phyloP scores from a whole-genome alignment of 2,888 invertebrate species.

The Chalcis sispes region DNA sequence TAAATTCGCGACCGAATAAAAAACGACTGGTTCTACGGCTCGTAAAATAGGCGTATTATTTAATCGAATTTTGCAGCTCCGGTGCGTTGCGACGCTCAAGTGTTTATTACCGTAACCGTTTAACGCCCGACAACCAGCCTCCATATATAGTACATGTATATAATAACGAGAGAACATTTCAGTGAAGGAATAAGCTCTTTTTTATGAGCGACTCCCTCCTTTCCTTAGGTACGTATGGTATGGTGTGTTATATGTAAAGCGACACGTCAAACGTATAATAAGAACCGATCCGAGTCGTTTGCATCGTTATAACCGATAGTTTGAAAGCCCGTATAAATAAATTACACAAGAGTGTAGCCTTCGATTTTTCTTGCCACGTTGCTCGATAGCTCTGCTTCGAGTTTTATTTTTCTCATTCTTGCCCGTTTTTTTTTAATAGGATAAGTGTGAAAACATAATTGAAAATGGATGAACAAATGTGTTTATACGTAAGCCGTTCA shows the following conservation, averaged over 20 bases:
- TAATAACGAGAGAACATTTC: too few species aligned
- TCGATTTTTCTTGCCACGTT: too few species aligned
- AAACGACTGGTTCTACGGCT: slow-evolving; percentile 12
- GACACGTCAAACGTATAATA: background rate
- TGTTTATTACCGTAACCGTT: slow-evolving; percentile 47
- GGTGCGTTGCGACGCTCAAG: slow-evolving; percentile 39
- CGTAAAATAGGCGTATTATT: slow-evolving; percentile 45
- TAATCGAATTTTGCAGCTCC: slow-evolving; percentile 35
- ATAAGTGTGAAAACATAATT: slow-evolving; percentile 24
- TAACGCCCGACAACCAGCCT: slow-evolving; percentile 20
- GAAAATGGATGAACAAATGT: too few species aligned
- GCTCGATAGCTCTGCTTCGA: background rate
- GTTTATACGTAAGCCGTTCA: too few species aligned
- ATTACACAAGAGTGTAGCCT: too few species aligned
- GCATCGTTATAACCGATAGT: slow-evolving; percentile 17
- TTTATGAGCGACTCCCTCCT: too few species aligned
- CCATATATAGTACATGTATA: slow-evolving; percentile 20
- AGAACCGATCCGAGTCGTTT: slow-evolving; percentile 26
- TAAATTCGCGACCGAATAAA: background rate
- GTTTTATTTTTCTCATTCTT: too few species aligned
- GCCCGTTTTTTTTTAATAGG: slow-evolving; percentile 29
- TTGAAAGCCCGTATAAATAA: too few species aligned
- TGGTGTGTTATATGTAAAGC: too few species aligned
- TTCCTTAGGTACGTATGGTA: too few species aligned
- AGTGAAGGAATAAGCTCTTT: too few species aligned